A percentile compares a stretch with the other conserved stretches of the same genome.
phyloP scores from a whole-genome alignment of 2,113 vertebrate genomes.

The Perca schrenkii region DNA sequence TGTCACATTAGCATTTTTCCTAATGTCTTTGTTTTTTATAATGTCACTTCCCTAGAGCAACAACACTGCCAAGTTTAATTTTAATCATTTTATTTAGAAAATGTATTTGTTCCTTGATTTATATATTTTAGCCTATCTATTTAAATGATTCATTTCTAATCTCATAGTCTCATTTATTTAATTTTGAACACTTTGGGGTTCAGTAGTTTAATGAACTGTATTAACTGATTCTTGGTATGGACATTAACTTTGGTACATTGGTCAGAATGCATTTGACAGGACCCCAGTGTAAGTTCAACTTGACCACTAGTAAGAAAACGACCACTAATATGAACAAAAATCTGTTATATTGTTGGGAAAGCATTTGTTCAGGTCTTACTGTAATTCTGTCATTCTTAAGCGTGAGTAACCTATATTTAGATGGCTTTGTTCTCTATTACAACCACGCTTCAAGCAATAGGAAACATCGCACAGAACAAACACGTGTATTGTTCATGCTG shows the following conservation, averaged over 20 bases:
- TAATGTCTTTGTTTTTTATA: too few species aligned
- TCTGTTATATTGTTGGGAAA: neutral
- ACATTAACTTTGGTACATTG: too few species aligned
- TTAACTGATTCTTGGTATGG: too few species aligned
- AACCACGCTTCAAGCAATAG: neutral
- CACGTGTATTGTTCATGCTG: neutral
- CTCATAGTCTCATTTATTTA: neutral
- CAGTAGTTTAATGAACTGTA: too few species aligned
- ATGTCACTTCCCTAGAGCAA: neutral
- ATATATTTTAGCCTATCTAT: neutral
- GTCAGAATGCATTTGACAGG: too few species aligned
- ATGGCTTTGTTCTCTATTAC: neutral
- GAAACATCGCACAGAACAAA: neutral
- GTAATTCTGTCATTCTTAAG: neutral
- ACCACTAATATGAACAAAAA: neutral
- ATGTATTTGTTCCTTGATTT: neutral
- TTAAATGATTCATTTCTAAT: neutral
- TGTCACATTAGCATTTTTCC: too few species aligned
- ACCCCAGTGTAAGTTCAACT: too few species aligned
- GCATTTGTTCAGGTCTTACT: neutral
- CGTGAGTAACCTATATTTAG: neutral
- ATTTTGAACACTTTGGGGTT: neutral
- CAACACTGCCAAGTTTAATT: neutral
- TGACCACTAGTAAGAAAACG: neutral
- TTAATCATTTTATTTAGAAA: neutral